These are phyloP conservation scores for Brachypterus glaber DNA, from an alignment of 2,888 invertebrate genomes.

Conservation along the genomic window DNA sequence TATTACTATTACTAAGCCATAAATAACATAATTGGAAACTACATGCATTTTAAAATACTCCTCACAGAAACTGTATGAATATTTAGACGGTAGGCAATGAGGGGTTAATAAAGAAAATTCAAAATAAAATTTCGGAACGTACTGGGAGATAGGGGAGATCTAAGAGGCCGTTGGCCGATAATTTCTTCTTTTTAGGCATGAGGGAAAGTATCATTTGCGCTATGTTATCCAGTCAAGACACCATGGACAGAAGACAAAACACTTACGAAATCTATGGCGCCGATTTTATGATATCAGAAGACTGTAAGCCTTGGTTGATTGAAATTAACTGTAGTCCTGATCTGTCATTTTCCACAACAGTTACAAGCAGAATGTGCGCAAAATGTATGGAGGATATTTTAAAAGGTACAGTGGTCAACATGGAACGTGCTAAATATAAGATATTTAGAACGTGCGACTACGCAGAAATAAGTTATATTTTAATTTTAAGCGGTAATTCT, in stretches of 20 bases:
- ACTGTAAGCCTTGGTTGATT: constrained; percentile 82
- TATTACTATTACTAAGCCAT: too few species aligned
- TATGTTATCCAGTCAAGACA: constrained; percentile 77
- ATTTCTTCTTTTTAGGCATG: constrained; percentile 35
- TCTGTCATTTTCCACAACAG: constrained; percentile 81
- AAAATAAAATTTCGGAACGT: too few species aligned
- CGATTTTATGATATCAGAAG: constrained; percentile 87
- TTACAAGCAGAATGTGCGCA: constrained; percentile 78
- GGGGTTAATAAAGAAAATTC: too few species aligned
- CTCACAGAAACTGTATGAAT: too few species aligned
- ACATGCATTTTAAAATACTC: too few species aligned
- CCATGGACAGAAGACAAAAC: constrained; percentile 70
- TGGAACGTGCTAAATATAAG: background rate
- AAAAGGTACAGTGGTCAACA: constrained; percentile 56
- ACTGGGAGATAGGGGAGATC: too few species aligned
- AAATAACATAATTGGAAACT: too few species aligned
- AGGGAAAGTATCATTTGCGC: constrained; percentile 55
- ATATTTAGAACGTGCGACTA: background rate
- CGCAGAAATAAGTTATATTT: background rate
- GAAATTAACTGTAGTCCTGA: constrained; percentile 94
- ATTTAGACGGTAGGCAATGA: too few species aligned
- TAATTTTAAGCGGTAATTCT: background rate
- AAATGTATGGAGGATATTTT: constrained; percentile 83
- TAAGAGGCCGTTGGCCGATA: too few species aligned
- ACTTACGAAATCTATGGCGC: constrained; percentile 93